Conservation (phyloP, 2,797 vertebrate species). For the Cirrhinus molitorella region DNA sequence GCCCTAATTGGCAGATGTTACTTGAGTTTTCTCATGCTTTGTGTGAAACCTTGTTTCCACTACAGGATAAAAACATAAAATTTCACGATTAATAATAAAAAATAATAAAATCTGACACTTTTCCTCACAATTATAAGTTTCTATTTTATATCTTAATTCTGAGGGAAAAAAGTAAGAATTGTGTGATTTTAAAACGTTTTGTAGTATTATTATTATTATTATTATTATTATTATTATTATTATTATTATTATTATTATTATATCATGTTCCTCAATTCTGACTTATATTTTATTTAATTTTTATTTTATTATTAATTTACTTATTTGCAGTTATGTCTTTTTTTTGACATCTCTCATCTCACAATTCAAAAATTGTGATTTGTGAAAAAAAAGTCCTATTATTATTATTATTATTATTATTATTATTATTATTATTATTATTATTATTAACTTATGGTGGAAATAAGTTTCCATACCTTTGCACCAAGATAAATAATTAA, state of each 20-base stretch:
- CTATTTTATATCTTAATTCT: neutral
- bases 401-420: no score
- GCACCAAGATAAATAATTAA: neutral
- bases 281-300: no score
- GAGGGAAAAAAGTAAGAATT: neutral
- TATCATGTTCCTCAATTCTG: no score
- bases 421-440: no score
- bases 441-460: no score
- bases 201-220: no score
- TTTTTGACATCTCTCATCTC: neutral
- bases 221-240: no score
- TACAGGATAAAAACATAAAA: neutral
- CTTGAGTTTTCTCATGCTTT: neutral
- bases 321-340: no score
- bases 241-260: no score
- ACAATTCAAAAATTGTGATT: neutral
- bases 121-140: neutral
- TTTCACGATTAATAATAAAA: neutral
- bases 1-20: neutral
- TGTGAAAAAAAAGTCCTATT: neutral
- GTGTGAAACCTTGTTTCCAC: neutral
- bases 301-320: no score
- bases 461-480: neutral
- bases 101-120: no score
- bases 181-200: no score